These are phyloP conservation scores for Mesitornis unicolor DNA, from an alignment of 2,113 vertebrate genomes.

Conservation along the genomic window DNA sequence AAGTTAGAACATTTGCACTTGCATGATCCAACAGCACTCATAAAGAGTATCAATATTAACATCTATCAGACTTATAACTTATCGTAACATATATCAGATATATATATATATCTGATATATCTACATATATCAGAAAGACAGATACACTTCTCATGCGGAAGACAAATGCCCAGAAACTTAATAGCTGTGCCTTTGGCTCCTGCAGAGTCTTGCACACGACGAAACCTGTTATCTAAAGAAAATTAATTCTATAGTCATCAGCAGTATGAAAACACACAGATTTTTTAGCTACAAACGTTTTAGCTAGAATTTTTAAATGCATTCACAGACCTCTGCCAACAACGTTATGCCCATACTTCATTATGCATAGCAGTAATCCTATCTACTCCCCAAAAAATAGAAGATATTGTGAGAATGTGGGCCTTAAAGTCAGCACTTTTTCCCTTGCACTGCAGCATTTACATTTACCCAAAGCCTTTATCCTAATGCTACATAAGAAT, in stretches of 20 bases:
- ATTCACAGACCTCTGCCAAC: neutral
- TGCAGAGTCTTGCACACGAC: neutral
- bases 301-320: neutral
- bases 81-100: neutral
- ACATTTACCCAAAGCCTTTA: neutral
- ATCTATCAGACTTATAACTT: neutral
- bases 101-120: neutral
- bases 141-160: neutral
- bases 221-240: neutral
- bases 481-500: neutral
- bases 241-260: neutral
- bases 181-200: neutral
- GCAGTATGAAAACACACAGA: neutral
- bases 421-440: neutral
- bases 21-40: neutral
- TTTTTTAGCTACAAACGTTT: neutral
- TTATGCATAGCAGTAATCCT: neutral
- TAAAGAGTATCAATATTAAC: neutral
- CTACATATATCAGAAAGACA: neutral
- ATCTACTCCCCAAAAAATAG: neutral
- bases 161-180: neutral
- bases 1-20: neutral
- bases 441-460: neutral
- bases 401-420: fast-evolving
- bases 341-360: neutral